These are phyloP conservation scores for Zaprionus gabonicus DNA, from an alignment of 1,140 invertebrate species.

Conservation along the genomic window DNA sequence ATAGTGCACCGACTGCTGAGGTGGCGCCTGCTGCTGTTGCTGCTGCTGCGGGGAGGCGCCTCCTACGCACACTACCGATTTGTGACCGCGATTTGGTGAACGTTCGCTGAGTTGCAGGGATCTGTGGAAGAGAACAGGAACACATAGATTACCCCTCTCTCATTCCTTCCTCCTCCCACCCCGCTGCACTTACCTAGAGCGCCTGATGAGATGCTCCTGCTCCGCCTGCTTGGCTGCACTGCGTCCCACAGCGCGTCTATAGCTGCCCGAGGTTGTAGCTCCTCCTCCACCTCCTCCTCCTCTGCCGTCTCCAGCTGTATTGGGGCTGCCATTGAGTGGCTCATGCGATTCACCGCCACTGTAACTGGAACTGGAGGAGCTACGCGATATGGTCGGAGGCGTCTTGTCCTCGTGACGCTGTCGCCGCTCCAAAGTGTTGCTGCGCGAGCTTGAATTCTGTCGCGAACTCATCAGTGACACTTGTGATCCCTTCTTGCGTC, in stretches of 20 bases:
- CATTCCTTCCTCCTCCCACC: not conserved
- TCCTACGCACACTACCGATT: slow-evolving; percentile 67
- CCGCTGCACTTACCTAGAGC: slow-evolving; percentile 72
- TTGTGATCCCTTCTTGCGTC: slow-evolving; percentile 78
- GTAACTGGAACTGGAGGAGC: slow-evolving; percentile 83
- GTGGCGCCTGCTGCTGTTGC: slow-evolving; percentile 18
- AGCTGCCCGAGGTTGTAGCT: slow-evolving; percentile 9
- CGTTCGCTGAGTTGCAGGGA: slow-evolving; percentile 81
- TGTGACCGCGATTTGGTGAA: slow-evolving; percentile 78
- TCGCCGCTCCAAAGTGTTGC: slow-evolving; percentile 76
- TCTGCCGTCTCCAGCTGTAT: slow-evolving; percentile 8
- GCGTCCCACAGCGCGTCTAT: slow-evolving; percentile 56
- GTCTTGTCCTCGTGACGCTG: slow-evolving; percentile 70
- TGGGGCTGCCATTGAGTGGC: slow-evolving; percentile 46
- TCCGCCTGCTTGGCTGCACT: slow-evolving; percentile 64
- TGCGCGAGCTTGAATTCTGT: slow-evolving; percentile 77
- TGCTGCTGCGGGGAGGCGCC: slow-evolving; percentile 42
- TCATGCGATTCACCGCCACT: slow-evolving; percentile 73
- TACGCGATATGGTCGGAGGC: slow-evolving; percentile 73
- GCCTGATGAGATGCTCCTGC: slow-evolving; percentile 78
- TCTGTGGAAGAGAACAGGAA: slow-evolving; percentile 43
- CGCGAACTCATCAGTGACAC: slow-evolving; percentile 70
- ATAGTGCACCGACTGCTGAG: slow-evolving; percentile 36
- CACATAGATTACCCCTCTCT: slow-evolving; percentile 2
- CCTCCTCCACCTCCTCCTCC: not conserved